These are phyloP conservation scores for Neopelma chrysocephalum DNA, from an alignment of 2,797 vertebrate species.

Conservation along the genomic window DNA sequence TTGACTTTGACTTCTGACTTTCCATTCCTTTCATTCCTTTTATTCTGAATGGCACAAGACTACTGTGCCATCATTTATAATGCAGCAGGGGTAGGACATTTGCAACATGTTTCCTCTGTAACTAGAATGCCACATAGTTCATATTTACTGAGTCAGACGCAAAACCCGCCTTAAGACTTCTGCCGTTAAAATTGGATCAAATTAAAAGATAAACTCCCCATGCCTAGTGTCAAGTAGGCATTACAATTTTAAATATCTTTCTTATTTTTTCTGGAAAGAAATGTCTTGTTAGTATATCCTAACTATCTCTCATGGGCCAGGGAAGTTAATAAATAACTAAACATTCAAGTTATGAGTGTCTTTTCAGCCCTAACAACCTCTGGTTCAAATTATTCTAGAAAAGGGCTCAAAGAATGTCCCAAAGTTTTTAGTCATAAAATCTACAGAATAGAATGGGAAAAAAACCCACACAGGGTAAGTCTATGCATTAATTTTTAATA, in stretches of 20 bases:
- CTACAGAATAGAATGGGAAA: background rate
- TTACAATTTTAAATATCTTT: background rate
- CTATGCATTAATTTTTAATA: background rate
- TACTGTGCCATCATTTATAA: background rate
- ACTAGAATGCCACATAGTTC: background rate
- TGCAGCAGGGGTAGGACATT: background rate
- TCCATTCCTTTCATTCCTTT: background rate
- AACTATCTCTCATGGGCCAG: background rate
- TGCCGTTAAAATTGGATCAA: background rate
- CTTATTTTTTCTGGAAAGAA: background rate
- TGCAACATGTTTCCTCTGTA: background rate
- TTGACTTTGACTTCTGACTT: background rate
- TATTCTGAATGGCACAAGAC: background rate
- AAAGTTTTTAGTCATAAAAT: background rate
- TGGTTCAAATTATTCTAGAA: background rate
- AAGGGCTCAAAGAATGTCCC: background rate
- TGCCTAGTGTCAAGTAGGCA: accelerated
- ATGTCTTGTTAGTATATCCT: background rate
- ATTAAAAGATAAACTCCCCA: background rate
- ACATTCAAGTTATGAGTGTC: background rate
- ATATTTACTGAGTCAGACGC: background rate
- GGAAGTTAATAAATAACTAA: background rate
- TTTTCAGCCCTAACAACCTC: background rate
- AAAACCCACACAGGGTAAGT: accelerated
- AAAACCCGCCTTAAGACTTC: background rate